These are phyloP conservation scores for Spheniscus mendiculus DNA, from an alignment of 2,113 vertebrate species.

Conservation along the genomic window DNA sequence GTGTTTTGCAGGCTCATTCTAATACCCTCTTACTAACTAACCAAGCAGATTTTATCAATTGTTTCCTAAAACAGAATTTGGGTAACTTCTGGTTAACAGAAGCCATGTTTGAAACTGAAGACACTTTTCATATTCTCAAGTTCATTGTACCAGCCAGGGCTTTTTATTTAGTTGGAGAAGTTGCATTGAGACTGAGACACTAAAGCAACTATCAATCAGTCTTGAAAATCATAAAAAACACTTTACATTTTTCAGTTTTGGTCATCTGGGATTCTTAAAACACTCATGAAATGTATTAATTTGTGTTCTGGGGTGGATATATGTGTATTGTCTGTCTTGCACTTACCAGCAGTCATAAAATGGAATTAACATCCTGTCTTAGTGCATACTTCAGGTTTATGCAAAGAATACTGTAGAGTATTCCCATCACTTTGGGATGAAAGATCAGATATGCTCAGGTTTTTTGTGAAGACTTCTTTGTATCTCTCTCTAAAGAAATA, in stretches of 20 bases:
- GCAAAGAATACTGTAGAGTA: background rate
- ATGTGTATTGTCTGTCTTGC: background rate
- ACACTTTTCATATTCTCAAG: background rate
- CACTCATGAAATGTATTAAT: background rate
- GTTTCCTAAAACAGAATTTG: background rate
- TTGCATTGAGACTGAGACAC: background rate
- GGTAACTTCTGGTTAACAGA: background rate
- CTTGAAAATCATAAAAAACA: background rate
- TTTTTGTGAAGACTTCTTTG: background rate
- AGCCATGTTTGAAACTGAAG: background rate
- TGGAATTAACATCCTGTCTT: background rate
- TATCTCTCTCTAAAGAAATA: background rate
- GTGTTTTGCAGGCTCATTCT: background rate
- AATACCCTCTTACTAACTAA: background rate
- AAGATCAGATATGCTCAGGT: background rate
- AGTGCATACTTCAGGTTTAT: background rate
- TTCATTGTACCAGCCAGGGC: background rate
- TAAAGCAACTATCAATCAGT: background rate
- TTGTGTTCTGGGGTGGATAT: background rate
- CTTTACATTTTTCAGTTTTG: background rate
- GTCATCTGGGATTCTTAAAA: background rate
- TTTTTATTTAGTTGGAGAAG: background rate
- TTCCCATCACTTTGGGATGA: background rate
- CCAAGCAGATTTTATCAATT: background rate
- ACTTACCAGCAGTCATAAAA: background rate